Evolutionary conservation across 1,140 invertebrate species (phyloP), one percentile per base, ranked within the genome.

Genomic region (Thrips palmi): DNA sequence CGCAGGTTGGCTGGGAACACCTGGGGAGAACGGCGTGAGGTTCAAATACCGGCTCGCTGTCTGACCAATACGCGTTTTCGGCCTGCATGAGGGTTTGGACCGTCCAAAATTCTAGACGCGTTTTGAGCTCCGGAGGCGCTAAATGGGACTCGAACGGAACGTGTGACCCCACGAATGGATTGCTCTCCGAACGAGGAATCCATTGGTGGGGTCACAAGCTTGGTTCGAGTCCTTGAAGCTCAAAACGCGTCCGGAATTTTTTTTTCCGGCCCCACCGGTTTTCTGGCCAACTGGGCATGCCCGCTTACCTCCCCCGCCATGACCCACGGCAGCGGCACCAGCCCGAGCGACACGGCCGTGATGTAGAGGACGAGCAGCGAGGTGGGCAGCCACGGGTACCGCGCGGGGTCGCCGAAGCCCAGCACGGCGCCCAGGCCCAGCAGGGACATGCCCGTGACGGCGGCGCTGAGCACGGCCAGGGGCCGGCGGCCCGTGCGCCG

Each of bases 321-420:
- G 19, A 72, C 64, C 74, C 76, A 81, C 1, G 79, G 77, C 10
- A 84, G 36, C 6, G 70, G 65, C 2, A 67, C 61, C 7, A 74
- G 49, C 5, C 72, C 73, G 18, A 70, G 54, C 5, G 63, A 61
- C 25, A 68, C 60, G 15, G 65, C 62, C 20, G 60, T 56, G 2
- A 69, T 68, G 40, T 74, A 75, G 2, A 52, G 42, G 39, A 71
- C 54, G 2, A 76, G 49, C 32, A 60, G 59, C 4, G 55, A 45
- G 10, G 71, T 37, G 1, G 68, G 61, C 6, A 67, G 32, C 61
- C 63, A 67, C 0, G 61, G 56, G 12, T 45, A 19, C 11, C 23
- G 12, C 2, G 33, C 24, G 2, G 31, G 15, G n/a, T 39, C 5
- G n/a, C 37, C 21, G 12, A 41, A 14, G 10, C 33, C 41, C n/a